Evolutionary conservation across 2,888 invertebrate species (phyloP).

Genomic region (Zootermopsis nevadensis): DNA sequence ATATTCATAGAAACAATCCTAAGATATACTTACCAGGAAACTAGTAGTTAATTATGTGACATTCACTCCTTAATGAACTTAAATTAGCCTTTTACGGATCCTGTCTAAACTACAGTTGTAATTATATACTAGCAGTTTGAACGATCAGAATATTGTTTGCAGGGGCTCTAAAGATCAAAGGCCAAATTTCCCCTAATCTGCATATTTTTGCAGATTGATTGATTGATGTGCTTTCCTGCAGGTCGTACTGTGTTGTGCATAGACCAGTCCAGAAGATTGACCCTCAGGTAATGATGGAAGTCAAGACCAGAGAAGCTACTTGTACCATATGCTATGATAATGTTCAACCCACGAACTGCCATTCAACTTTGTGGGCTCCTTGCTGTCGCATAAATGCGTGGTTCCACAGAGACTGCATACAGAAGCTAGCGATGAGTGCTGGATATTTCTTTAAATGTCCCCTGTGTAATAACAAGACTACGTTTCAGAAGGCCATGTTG

Average conservation of each 20-base stretch:
- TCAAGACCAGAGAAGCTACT: slow-evolving; percentile 57
- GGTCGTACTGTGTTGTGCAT: slow-evolving; percentile 74
- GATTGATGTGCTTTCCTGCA: slow-evolving; percentile 58
- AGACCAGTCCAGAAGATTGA: slow-evolving; percentile 68
- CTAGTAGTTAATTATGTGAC: too few relatives aligned
- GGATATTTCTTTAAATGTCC: slow-evolving; percentile 90
- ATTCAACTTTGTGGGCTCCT: slow-evolving; percentile 74
- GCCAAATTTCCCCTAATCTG: too few relatives aligned
- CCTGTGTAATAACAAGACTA: slow-evolving; percentile 77
- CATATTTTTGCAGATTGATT: background rate
- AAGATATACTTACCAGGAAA: too few relatives aligned
- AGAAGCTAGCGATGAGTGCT: slow-evolving; percentile 78
- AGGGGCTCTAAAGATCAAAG: too few relatives aligned
- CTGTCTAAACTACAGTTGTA: too few relatives aligned
- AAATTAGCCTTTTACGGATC: too few relatives aligned
- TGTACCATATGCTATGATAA: slow-evolving; percentile 79
- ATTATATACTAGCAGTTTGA: too few relatives aligned
- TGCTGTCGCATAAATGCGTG: slow-evolving; percentile 81
- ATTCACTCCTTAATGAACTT: too few relatives aligned
- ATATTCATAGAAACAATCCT: too few relatives aligned
- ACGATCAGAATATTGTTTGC: too few relatives aligned
- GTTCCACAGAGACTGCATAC: slow-evolving; percentile 79
- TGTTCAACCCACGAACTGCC: slow-evolving; percentile 64
- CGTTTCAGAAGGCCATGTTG: slow-evolving; percentile 72
- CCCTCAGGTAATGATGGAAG: slow-evolving; percentile 56